Conservation (phyloP, 1,140 invertebrate genomes). For the Scaptodrosophila lebanonensis region DNA sequence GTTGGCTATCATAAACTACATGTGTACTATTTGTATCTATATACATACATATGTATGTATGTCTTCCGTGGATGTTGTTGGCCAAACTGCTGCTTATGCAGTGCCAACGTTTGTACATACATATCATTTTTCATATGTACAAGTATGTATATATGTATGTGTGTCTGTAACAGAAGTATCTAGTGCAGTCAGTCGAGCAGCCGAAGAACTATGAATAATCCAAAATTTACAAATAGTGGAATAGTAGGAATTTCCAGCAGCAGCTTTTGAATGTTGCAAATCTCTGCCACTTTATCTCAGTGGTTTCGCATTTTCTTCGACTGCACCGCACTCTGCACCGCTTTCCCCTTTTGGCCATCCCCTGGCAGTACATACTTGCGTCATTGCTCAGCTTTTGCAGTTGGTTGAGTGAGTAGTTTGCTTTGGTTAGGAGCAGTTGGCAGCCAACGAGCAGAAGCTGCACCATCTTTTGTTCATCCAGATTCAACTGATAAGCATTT, state of each 20-base stretch:
- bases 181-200: neutral
- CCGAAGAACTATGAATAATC: slow-evolving; percentile 63
- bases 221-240: slow-evolving; percentile 68
- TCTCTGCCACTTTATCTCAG: slow-evolving; percentile 71
- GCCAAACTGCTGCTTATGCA: too few relatives aligned
- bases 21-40: too few relatives aligned
- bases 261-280: slow-evolving; percentile 68
- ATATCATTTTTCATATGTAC: too few relatives aligned
- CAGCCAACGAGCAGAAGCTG: slow-evolving; percentile 26
- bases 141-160: neutral
- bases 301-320: slow-evolving; percentile 70
- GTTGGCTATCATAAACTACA: too few relatives aligned
- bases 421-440: slow-evolving; percentile 43
- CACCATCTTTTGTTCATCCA: slow-evolving; percentile 72
- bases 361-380: slow-evolving; percentile 41
- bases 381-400: slow-evolving; percentile 42
- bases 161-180: too few relatives aligned
- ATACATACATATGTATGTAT: too few relatives aligned
- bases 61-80: too few relatives aligned
- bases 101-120: too few relatives aligned
- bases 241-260: slow-evolving; percentile 56
- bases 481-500: slow-evolving; percentile 73
- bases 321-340: slow-evolving; percentile 2
- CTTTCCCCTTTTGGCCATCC: slow-evolving; percentile 3
- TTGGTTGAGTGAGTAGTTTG: slow-evolving; percentile 65